Percentiles rank a stretch among this genome's conserved stretches.
phyloP scores from a whole-genome alignment of 2,797 vertebrate genomes.

The Enteromius radiatus region DNA sequence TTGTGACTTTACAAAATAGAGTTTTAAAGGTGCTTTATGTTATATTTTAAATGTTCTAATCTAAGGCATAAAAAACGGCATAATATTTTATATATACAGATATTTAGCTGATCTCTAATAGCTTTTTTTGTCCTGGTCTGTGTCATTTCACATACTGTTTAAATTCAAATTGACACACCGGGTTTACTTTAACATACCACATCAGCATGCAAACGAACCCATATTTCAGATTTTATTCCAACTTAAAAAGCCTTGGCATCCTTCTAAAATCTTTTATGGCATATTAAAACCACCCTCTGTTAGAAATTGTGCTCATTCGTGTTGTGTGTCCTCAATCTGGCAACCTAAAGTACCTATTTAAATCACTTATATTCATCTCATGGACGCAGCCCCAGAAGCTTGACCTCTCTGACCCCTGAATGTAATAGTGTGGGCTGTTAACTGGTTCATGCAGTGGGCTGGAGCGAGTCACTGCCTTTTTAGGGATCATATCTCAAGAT shows the following conservation, averaged over 20 bases:
- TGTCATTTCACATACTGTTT: too few relatives aligned
- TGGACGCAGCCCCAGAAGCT: not conserved
- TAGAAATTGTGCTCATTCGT: too few relatives aligned
- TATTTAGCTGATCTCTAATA: not conserved
- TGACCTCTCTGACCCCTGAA: not conserved
- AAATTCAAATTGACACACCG: not conserved
- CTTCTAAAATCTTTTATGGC: too few relatives aligned
- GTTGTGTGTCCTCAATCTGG: too few relatives aligned
- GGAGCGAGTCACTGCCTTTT: not conserved
- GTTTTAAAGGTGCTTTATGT: not conserved
- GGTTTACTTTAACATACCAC: too few relatives aligned
- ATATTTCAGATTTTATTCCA: too few relatives aligned
- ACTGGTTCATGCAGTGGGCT: not conserved
- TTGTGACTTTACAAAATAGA: not conserved
- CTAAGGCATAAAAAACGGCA: not conserved
- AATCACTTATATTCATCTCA: too few relatives aligned
- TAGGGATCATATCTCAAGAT: not conserved
- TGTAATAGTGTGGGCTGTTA: constrained; percentile 4
- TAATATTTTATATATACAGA: not conserved
- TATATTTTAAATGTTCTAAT: not conserved
- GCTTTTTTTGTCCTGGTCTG: too few relatives aligned
- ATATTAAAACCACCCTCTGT: too few relatives aligned
- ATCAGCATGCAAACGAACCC: too few relatives aligned
- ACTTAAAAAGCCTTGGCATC: too few relatives aligned
- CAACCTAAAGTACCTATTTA: too few relatives aligned